Evolutionary conservation across 2,888 invertebrate genomes (phyloP).

Genomic region (Phengaris arion): DNA sequence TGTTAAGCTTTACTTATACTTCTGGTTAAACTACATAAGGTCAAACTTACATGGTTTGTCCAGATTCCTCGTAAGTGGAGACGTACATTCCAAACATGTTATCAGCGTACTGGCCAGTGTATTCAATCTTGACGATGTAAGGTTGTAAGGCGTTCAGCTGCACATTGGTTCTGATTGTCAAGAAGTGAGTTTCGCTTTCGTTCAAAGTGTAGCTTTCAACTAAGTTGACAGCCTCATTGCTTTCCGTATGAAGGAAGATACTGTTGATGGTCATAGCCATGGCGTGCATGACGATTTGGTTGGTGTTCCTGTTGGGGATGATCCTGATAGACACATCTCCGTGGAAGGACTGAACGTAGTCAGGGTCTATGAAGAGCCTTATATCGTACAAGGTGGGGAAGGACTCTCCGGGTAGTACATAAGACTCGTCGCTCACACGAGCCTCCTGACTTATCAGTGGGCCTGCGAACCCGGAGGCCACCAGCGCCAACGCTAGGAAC

Average conservation of each 20-base stretch:
- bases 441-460: slow-evolving; percentile 44
- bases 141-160: slow-evolving; percentile 53
- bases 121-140: slow-evolving; percentile 78
- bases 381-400: slow-evolving; percentile 77
- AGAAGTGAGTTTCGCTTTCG: slow-evolving; percentile 66
- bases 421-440: slow-evolving; percentile 47
- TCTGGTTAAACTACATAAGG: not conserved
- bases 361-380: slow-evolving; percentile 67
- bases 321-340: slow-evolving; percentile 70
- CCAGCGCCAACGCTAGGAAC: slow-evolving; percentile 49
- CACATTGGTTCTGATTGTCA: slow-evolving; percentile 64
- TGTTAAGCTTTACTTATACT: too few species aligned
- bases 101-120: slow-evolving; percentile 75
- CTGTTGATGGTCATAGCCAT: slow-evolving; percentile 60
- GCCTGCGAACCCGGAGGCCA: slow-evolving; percentile 51
- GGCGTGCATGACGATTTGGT: slow-evolving; percentile 66
- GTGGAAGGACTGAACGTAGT: slow-evolving; percentile 57
- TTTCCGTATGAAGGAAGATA: slow-evolving; percentile 47
- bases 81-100: slow-evolving; percentile 83
- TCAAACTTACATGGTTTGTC: slow-evolving; percentile 52
- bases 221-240: slow-evolving; percentile 42
- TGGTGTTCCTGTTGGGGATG: slow-evolving; percentile 47
- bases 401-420: slow-evolving; percentile 76
- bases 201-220: slow-evolving; percentile 44
- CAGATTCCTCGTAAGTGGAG: slow-evolving; percentile 67